These are phyloP conservation scores for Cichlasoma orientale DNA, from an alignment of 2,797 vertebrate species.

Conservation along the genomic window DNA sequence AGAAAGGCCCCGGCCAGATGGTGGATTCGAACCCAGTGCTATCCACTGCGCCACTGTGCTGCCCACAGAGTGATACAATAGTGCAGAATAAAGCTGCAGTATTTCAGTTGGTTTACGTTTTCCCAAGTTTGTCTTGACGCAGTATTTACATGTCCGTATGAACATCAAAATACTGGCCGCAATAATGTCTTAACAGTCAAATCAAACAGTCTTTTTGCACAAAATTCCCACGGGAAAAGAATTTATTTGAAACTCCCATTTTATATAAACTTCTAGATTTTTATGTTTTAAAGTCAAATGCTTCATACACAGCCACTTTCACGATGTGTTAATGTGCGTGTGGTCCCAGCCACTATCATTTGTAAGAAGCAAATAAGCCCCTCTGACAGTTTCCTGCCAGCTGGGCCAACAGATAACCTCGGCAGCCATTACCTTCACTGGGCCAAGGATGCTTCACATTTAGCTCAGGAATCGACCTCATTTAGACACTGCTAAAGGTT, in stretches of 20 bases:
- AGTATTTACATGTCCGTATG: neutral
- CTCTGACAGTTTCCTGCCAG: slow-evolving; percentile 13
- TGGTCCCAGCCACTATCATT: neutral
- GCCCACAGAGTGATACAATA: too few relatives aligned
- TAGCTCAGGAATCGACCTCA: slow-evolving; percentile 42
- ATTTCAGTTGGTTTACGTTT: neutral
- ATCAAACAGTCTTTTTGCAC: neutral
- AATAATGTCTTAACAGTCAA: neutral
- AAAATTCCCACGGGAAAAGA: neutral
- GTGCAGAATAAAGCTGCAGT: neutral
- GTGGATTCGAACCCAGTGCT: too few relatives aligned
- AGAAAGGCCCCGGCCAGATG: too few relatives aligned
- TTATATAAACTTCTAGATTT: neutral
- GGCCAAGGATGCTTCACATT: slow-evolving; percentile 35
- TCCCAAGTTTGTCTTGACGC: neutral
- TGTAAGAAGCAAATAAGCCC: slow-evolving; percentile 12
- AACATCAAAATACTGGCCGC: neutral
- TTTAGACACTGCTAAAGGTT: slow-evolving; percentile 60
- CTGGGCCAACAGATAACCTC: slow-evolving; percentile 6
- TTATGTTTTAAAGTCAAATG: neutral
- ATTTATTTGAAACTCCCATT: neutral
- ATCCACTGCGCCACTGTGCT: too few relatives aligned
- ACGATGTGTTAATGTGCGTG: neutral
- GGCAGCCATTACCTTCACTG: slow-evolving; percentile 19
- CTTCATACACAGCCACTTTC: neutral